Percentiles rank a stretch among this genome's conserved stretches.
Evolutionary conservation across 1,140 invertebrate genomes (phyloP).

Genomic region (Littorina saxatilis): DNA sequence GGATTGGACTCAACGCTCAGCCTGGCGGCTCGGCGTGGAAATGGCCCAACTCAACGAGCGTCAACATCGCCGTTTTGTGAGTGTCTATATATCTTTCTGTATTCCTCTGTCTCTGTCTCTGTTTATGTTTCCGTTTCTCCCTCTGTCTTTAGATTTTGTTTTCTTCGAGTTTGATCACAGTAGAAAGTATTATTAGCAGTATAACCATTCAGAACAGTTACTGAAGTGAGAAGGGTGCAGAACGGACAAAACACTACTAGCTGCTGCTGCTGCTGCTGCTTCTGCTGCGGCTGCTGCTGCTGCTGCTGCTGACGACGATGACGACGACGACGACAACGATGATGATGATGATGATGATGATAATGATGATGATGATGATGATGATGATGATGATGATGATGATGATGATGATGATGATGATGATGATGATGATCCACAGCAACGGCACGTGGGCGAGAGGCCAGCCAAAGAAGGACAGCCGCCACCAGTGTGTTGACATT

Average conservation of each 20-base stretch:
- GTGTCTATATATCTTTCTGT: background rate
- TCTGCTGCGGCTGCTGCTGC: no score
- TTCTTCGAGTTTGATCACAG: background rate
- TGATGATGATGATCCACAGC: background rate
- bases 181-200: no score
- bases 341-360: slow-evolving; percentile 8
- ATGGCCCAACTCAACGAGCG: background rate
- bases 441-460: background rate
- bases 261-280: no score
- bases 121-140: no score
- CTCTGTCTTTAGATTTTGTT: background rate
- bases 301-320: no score
- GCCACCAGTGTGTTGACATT: background rate
- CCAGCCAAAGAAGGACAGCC: background rate
- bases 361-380: background rate
- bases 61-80: slow-evolving; percentile 16
- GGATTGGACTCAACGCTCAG: slow-evolving; percentile 5
- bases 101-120: background rate
- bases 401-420: slow-evolving; percentile 5
- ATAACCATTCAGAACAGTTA: no score
- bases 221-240: no score
- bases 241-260: no score
- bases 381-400: background rate
- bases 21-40: background rate
- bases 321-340: background rate